Evolutionary conservation across 2,797 vertebrate genomes (phyloP).

Genomic region (Muscicapa striata): DNA sequence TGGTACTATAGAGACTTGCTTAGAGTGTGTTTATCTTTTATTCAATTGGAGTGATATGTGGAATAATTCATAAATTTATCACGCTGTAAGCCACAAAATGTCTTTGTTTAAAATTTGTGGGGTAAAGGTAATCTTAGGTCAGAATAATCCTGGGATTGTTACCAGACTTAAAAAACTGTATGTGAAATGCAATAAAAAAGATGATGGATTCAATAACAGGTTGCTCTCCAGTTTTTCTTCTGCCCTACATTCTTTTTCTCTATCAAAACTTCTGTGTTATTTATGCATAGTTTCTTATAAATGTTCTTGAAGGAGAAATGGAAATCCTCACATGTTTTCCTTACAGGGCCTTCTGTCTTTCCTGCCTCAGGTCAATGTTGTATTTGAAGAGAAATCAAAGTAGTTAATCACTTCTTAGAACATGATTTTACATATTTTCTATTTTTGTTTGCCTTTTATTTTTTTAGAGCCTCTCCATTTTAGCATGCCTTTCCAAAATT

Average conservation of each 20-base stretch:
- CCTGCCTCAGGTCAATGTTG: background rate
- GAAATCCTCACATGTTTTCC: background rate
- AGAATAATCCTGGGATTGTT: background rate
- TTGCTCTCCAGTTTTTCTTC: background rate
- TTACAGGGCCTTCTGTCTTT: background rate
- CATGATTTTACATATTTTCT: background rate
- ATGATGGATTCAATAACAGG: background rate
- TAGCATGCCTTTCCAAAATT: background rate
- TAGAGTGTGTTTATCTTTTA: background rate
- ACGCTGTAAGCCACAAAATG: background rate
- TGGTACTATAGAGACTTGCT: background rate
- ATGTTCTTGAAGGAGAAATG: background rate
- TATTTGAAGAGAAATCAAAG: background rate
- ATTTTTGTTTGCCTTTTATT: background rate
- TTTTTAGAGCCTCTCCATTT: background rate
- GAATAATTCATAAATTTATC: background rate
- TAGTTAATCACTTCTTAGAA: background rate
- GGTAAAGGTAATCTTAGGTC: background rate
- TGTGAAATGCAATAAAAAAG: background rate
- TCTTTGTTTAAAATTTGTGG: background rate
- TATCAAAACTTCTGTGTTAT: background rate
- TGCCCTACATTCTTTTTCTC: background rate
- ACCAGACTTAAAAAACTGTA: background rate
- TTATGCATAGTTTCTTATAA: background rate
- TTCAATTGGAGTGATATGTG: background rate